Evolutionary conservation across 2,113 vertebrate species (phyloP), one percentile per base, ranked within the genome.

Genomic region (Pyxicephalus adspersus): DNA sequence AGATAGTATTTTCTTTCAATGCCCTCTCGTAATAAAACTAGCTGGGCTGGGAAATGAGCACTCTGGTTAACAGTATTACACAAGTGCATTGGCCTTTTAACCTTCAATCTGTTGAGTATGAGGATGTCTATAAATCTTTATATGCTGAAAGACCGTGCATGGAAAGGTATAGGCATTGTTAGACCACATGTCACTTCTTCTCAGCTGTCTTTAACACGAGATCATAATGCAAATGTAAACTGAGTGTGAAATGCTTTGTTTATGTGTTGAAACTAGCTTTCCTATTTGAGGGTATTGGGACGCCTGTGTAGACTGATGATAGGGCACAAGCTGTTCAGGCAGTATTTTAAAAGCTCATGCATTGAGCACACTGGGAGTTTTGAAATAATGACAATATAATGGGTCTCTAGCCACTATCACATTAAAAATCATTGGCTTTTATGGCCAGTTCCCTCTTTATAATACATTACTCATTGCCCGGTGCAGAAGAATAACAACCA

Each of bases 91-190:
- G 65, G 54, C 77, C 77, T 80, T 78, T 80, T 80, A 80, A 80
- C 77, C 77, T 80, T 80, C 77, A 80, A 71, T 80, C 77, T 80
- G 77, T 80, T 67, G 55, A 61, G 66, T 66, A 61, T 71, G 25
- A 58, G 38, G 77, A 31, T 61, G 65, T 28, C 65, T 70, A 80
- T 80, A 80, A 77, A 70, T 80, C 65, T 71, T 80, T 50, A 63
- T 34, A 61, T 71, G 77, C 58, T 71, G 55, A 61, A 70, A 71
- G 77, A 25, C 77, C 52, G 55, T 80, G 55, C 23, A 29, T 26
- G 66, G 31, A 20, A 25, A 57, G 64, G 57, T 77, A 13, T 57
- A 67, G 63, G 51, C 76, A 71, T 80, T 80, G 77, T 80, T 80
- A 57, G 11, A 61, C 77, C 77, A 80, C 77, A 80, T 80, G 77